Base-by-base conservation (phyloP, 2,797 vertebrate species). In the Hapalemur alaotrensis region DNA sequence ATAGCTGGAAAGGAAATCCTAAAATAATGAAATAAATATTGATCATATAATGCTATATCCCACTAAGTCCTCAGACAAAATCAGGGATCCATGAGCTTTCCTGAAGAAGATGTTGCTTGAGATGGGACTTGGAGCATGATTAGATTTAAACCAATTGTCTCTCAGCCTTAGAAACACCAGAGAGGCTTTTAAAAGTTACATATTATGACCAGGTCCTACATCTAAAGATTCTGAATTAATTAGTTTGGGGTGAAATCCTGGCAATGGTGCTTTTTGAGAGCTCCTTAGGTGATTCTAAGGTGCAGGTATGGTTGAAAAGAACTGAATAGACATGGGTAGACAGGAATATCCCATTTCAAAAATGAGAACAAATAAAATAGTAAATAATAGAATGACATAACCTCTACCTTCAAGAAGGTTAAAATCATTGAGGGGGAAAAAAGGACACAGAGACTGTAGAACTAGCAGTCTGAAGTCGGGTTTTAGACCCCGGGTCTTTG, bases 1-100 rank as follows among this genome's bases (percentile, higher is more conserved):
- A 30, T 0, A 84, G 59, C 72, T 78, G 28, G 43, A 75, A 91
- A 61, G 38, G 25, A 73, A 91, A 94, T 61, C 57, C 43, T 59
- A 75, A 95, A 97, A 63, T 92, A 93, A 69, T n/a, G 54, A 93
- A 97, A 18, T 73, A 80, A 83, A 46, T 78, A 69, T 95, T 32
- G 91, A 78, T 76, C n/a, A 12, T 23, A 81, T n/a, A 78, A 92
- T 41, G 22, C 41, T 50, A 70, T 10, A 59, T 5, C 2, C 67
- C 73, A 38, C 69, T 46, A 69, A 92, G 30, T 50, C 30, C 54
- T 72, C 32, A 88, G 69, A 52, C 91, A 84, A 80, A 69, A 80
- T 22, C 79, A 83, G 28, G n/a, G 17, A 35, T 67, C 15, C 12
- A 5, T n/a, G 25, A 38, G 32, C 63, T 88, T 91, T 78, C 35